These are phyloP conservation scores for Dynastes maya DNA, from an alignment of 2,888 invertebrate species.

Conservation along the genomic window DNA sequence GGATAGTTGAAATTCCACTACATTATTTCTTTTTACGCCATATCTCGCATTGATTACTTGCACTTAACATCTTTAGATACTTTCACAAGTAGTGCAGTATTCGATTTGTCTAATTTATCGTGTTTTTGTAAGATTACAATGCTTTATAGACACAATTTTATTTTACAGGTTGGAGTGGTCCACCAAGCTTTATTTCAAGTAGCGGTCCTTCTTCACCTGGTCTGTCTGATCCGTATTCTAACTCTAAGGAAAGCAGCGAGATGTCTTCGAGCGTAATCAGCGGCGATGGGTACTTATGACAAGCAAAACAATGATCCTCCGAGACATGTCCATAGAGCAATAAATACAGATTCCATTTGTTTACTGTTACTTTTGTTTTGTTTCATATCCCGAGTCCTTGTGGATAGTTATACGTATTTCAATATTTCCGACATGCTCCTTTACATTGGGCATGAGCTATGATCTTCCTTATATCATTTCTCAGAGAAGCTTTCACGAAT, in stretches of 20 bases:
- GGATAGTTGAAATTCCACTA: too few species aligned
- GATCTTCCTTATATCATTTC: conserved; percentile 4
- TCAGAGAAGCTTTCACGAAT: conserved; percentile 42
- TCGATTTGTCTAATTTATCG: too few species aligned
- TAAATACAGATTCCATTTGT: conserved; percentile 51
- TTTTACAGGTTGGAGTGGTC: conserved; percentile 84
- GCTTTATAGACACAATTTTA: background rate
- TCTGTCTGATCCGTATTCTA: conserved; percentile 74
- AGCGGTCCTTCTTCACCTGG: conserved; percentile 88
- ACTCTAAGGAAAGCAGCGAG: conserved; percentile 75
- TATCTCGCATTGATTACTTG: too few species aligned
- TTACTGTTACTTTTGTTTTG: conserved; percentile 51
- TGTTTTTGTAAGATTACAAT: too few species aligned
- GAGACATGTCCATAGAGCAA: conserved; percentile 50
- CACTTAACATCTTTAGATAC: too few species aligned
- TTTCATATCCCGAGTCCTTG: conserved; percentile 43
- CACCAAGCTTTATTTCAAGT: conserved; percentile 86
- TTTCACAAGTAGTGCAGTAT: too few species aligned
- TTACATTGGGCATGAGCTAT: conserved; percentile 25
- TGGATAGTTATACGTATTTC: conserved; percentile 14
- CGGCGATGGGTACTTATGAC: conserved; percentile 74
- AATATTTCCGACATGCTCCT: conserved; percentile 19
- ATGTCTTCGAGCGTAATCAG: conserved; percentile 77
- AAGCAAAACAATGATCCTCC: conserved; percentile 51
- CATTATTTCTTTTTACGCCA: too few species aligned